Evolutionary conservation across 2,797 vertebrate genomes (phyloP), one percentile per base, ranked within the genome.

Genomic region (Melanotaenia nigrans): DNA sequence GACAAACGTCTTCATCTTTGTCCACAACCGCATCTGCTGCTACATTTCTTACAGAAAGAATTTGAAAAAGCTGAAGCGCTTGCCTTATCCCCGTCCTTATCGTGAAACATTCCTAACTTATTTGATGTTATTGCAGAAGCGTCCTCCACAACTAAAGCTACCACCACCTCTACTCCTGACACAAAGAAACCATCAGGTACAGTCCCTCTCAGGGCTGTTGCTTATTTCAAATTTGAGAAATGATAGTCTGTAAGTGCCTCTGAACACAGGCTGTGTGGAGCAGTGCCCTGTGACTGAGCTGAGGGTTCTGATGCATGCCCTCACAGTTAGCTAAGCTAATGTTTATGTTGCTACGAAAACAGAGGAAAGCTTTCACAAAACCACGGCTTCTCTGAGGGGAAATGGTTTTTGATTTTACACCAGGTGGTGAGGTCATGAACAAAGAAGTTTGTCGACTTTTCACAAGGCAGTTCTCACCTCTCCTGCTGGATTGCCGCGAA

Each of bases 111-210:
- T 1, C 61, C 32, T 36, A n/a, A 45, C 4, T 16, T 0, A 5
- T 9, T 18, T 18, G 28, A 1, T 40, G 6, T 62, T 5, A 11
- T 24, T 61, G 28, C 63, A 62, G 67, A 0, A 42, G 9, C 51
- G 2, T 4, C 51, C 13, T 6, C 49, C 0, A 28, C 49, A 16
- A 49, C 60, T 2, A 53, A 58, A 1, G 24, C 64, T 1, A 47
- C 67, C 1, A 32, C 72, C 1, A 59, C 69, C 0, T 25, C 73
- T 3, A 38, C 60, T 0, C 61, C 65, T 24, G 3, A 40, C n/a
- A 10, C 16, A 33, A 47, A 24, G 40, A 56, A 16, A 59, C 28
- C 59, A 24, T 3, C 58, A 72, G 82, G 84, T 88, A 81, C 32
- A 71, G 42, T 75, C 10, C 40, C 45, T 18, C 11, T 68, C 38